Percentiles rank a stretch among this genome's conserved stretches.
These are phyloP conservation scores for Oreortyx pictus DNA, from an alignment of 2,797 vertebrate genomes.

Conservation along the genomic window DNA sequence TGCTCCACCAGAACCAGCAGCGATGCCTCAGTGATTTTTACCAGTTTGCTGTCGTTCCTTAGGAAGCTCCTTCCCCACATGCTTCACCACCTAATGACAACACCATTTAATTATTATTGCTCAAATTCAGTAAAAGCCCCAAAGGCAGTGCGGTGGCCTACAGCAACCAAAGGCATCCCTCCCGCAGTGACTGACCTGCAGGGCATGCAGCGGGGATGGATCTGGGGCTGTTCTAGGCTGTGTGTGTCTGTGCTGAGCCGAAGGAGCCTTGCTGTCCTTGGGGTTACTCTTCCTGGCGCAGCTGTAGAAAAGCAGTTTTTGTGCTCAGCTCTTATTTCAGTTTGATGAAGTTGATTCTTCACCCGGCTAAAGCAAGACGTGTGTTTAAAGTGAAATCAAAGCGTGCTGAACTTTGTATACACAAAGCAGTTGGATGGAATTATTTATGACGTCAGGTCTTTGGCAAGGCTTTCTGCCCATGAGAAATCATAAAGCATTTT, in stretches of 20 bases:
- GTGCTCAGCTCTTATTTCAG: background rate
- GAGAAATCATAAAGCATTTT: background rate
- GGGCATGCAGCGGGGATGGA: rapidly evolving
- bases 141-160: background rate
- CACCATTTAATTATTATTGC: background rate
- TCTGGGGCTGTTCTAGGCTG: background rate
- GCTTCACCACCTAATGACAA: background rate
- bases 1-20: background rate
- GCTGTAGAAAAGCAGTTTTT: background rate
- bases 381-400: background rate
- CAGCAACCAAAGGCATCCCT: background rate
- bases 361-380: rapidly evolving
- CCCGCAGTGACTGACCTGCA: conserved; percentile 21
- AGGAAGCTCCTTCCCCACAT: background rate
- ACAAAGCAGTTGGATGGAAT: rapidly evolving
- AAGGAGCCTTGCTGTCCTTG: background rate
- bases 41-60: background rate
- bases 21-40: background rate
- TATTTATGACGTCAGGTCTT: background rate
- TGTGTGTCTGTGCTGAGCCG: rapidly evolving
- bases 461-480: background rate
- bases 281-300: background rate
- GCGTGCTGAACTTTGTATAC: background rate
- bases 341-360: background rate
- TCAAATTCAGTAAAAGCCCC: background rate